Evolutionary conservation across 1,140 invertebrate species (phyloP).

Genomic region (Portunus trituberculatus): DNA sequence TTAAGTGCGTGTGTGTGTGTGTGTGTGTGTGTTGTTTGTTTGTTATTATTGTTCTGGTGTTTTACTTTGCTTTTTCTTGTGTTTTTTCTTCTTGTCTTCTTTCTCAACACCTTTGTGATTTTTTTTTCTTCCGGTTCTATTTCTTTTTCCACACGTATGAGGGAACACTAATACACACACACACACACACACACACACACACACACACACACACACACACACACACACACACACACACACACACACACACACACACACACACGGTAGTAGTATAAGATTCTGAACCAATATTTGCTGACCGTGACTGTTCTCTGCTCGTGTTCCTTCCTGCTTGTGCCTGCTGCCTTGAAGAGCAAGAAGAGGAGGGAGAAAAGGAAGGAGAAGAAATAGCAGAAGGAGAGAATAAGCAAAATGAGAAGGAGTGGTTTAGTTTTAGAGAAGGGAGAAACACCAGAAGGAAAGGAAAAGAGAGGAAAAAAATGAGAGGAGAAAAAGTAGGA

Average conservation of each 20-base stretch:
- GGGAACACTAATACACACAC: no score
- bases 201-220: constrained; percentile 7
- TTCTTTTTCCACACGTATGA: not conserved
- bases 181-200: constrained; percentile 1
- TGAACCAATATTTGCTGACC: not conserved
- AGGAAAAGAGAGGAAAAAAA: not conserved
- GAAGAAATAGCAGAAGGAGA: not conserved
- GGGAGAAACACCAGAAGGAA: no score
- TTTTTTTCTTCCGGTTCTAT: not conserved
- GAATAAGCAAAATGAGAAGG: not conserved
- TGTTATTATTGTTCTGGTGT: not conserved
- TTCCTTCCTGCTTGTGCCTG: not conserved
- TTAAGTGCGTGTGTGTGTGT: not conserved
- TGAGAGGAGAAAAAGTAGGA: not conserved
- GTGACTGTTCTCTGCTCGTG: not conserved
- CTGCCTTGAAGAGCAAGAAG: not conserved
- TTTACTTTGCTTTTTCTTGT: not conserved
- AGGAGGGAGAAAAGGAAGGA: not conserved
- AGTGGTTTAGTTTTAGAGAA: not conserved
- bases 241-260: constrained; percentile 17
- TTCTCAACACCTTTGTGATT: not conserved
- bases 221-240: constrained; percentile 5
- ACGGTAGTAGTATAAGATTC: constrained; percentile 6
- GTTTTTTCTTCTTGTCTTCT: not conserved
- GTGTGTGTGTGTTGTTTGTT: constrained; percentile 33